These are phyloP conservation scores for Apostichopus parvimensis DNA, from an alignment of 35 echinoderm and acorn worm genomes.

Conservation along the genomic window DNA sequence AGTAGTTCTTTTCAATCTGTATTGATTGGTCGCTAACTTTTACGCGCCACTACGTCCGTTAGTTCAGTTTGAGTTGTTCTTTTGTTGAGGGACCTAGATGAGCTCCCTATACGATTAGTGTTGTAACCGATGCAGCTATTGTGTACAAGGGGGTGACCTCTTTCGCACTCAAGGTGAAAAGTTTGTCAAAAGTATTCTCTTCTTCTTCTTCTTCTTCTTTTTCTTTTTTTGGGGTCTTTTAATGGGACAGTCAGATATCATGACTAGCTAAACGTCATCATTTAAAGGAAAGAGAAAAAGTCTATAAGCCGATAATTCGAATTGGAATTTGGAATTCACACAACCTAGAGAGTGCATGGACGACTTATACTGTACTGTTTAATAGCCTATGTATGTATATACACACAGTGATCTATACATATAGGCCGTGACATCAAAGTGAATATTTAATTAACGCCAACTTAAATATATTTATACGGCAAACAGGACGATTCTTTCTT, in stretches of 20 bases:
- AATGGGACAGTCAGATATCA: slow-evolving; percentile 17
- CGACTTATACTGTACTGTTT: too few relatives aligned
- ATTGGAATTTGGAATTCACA: too few relatives aligned
- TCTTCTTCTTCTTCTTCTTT: neutral
- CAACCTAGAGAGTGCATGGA: too few relatives aligned
- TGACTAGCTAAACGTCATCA: neutral
- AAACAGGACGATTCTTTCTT: too few relatives aligned
- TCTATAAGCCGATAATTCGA: too few relatives aligned
- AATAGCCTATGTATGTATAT: too few relatives aligned
- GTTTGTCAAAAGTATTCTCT: neutral
- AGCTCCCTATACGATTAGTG: neutral
- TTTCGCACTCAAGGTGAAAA: slow-evolving; percentile 36
- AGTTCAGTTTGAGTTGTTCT: slow-evolving; percentile 33
- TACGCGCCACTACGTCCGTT: slow-evolving; percentile 19
- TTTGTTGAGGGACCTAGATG: neutral
- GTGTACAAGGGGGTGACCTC: slow-evolving; percentile 1
- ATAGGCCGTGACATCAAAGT: too few relatives aligned
- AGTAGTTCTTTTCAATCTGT: neutral
- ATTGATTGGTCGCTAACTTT: slow-evolving; percentile 42
- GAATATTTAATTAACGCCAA: too few relatives aligned
- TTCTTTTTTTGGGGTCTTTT: neutral
- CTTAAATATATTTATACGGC: too few relatives aligned
- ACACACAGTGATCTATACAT: too few relatives aligned
- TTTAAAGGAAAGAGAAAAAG: too few relatives aligned
- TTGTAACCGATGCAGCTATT: neutral